These are phyloP conservation scores for Nycticorax nycticorax DNA, from an alignment of 2,113 vertebrate genomes.

Conservation along the genomic window DNA sequence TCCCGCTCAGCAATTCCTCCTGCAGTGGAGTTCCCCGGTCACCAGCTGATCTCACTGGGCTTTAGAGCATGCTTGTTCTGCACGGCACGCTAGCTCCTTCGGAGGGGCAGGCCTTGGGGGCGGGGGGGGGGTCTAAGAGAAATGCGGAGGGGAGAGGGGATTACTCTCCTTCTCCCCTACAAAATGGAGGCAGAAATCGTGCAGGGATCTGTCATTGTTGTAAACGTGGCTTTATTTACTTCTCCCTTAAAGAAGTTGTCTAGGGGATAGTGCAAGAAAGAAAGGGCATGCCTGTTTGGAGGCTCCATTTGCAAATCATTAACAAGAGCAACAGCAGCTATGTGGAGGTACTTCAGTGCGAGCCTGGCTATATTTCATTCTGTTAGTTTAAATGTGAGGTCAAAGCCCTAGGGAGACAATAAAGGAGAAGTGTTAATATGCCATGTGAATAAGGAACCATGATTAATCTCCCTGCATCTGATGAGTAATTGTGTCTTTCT, in stretches of 20 bases:
- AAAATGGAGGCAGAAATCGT: not conserved
- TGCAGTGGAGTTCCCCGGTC: fast-evolving
- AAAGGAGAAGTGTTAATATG: not conserved
- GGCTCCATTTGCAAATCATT: not conserved
- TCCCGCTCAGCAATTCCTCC: not conserved
- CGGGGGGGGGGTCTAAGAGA: not conserved
- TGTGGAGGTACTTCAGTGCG: not conserved
- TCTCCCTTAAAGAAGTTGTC: not conserved
- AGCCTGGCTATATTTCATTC: conserved; percentile 2
- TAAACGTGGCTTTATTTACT: not conserved
- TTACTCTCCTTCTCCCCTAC: not conserved
- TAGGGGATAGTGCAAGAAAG: not conserved
- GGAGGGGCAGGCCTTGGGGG: not conserved
- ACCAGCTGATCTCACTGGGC: not conserved
- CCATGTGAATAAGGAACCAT: not conserved
- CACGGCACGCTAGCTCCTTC: not conserved
- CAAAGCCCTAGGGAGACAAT: not conserved
- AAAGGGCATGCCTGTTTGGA: not conserved
- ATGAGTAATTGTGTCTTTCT: not conserved
- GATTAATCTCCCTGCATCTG: not conserved
- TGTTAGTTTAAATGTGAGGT: not conserved
- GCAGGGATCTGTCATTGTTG: not conserved
- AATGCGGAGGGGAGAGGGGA: not conserved
- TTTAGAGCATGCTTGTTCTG: not conserved
- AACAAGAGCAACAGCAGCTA: not conserved